Percentiles rank a stretch among this genome's conserved stretches.
Conservation (phyloP, 2,797 vertebrate genomes). For the Sciaenops ocellatus region DNA sequence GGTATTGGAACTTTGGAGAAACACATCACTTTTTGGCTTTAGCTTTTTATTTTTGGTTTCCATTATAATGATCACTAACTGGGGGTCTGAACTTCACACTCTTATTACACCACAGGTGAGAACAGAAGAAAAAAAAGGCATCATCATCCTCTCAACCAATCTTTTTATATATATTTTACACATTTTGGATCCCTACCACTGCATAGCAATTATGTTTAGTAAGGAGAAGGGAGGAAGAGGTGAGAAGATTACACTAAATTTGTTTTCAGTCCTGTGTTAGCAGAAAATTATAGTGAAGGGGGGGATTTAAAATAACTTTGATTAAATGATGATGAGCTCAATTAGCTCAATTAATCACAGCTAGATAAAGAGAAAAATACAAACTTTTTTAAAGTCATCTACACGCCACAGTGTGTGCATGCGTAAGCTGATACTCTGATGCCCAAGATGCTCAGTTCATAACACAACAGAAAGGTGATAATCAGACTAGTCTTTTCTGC, state of each 20-base stretch:
- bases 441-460: conserved; percentile 7
- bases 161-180: conserved; percentile 5
- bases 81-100: conserved; percentile 14
- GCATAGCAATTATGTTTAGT: conserved; percentile 6
- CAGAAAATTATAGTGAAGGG: conserved; percentile 49
- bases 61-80: neutral
- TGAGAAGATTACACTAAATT: conserved; percentile 28
- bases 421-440: neutral
- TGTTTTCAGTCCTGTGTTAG: conserved; percentile 45
- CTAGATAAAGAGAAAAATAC: conserved; percentile 27
- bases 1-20: neutral
- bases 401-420: conserved; percentile 14
- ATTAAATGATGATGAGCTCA: conserved; percentile 59
- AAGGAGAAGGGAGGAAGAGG: neutral
- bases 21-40: neutral
- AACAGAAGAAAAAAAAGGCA: conserved; percentile 1
- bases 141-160: neutral
- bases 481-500: conserved; percentile 21
- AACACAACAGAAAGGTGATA: conserved; percentile 13
- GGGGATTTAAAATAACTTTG: conserved; percentile 58
- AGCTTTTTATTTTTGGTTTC: neutral
- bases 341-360: conserved; percentile 48
- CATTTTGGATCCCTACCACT: neutral
- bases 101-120: conserved; percentile 10
- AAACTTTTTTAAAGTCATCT: neutral